Base-by-base conservation (phyloP, 2,888 invertebrate genomes). In the Xestia ashworthii region DNA sequence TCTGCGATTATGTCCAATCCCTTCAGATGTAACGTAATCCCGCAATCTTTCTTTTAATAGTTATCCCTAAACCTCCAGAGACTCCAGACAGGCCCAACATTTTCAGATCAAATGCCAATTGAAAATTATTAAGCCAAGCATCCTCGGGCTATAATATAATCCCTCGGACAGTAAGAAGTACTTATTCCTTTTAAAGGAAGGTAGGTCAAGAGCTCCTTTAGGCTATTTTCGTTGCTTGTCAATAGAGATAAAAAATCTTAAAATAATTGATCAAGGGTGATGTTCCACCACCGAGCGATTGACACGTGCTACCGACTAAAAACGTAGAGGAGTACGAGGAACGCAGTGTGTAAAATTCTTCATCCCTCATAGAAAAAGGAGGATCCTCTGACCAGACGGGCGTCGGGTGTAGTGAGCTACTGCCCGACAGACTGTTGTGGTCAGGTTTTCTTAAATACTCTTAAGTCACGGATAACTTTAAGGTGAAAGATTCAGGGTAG, bases 171-270 rank as follows among this genome's bases (percentile, higher is more conserved):
- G 50, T 65, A 74, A 38, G 41, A n/a, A 68, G 69, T 74, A 58
- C 53, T 81, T 81, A 64, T 55, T 82, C 6, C n/a, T 81, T 66
- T 81, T n/a, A 78, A 80, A 78, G 65, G n/a, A 72, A 66, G 22
- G 11, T 50, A 46, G 38, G 38, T 74, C 19, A 38, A 80, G 44
- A 44, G 74, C 55, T 50, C 44, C 65, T 80, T 38, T 8, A 25
- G 22, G 41, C 58, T 65, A 72, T 80, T 72, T 78, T 73, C 32
- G n/a, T 58, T 74, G 14, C 22, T 73, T 14, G 12, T 38, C 50
- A 74, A 58, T 58, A n/a, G 8, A 48, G 55, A 78, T 65, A 58
- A 80, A 53, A 76, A 55, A 65, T 48, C 41, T 19, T n/a, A 38
- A 65, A 71, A 80, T 55, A n/a, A 78, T 41, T 78, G 48, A 48